phyloP scores from a whole-genome alignment of 1,140 invertebrate species.

The Neodiprion lecontei region DNA sequence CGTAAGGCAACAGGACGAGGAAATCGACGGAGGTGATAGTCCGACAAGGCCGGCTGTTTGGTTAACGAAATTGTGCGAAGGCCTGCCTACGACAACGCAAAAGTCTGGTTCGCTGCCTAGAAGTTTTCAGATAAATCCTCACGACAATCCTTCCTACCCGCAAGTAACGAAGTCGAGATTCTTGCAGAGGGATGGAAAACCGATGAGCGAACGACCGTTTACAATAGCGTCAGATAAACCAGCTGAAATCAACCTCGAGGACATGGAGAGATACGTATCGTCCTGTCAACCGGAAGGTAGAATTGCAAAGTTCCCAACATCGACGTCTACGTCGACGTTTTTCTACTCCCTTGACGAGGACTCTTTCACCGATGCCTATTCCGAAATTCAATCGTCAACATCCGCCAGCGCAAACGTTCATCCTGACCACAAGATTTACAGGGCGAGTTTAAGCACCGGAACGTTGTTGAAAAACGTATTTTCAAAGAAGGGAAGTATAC shows the following conservation, averaged over 20 bases:
- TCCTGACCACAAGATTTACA: slow-evolving; percentile 80
- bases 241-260: slow-evolving; percentile 59
- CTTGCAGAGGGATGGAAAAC: slow-evolving; percentile 56
- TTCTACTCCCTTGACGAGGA: slow-evolving; percentile 61
- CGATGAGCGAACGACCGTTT: slow-evolving; percentile 67
- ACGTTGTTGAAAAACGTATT: slow-evolving; percentile 47
- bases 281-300: slow-evolving; percentile 60
- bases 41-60: slow-evolving; percentile 68
- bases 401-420: slow-evolving; percentile 64
- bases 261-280: slow-evolving; percentile 67
- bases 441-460: slow-evolving; percentile 51
- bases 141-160: slow-evolving; percentile 29
- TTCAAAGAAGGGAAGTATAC: slow-evolving; percentile 49
- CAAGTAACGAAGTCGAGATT: slow-evolving; percentile 51
- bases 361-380: slow-evolving; percentile 59
- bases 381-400: slow-evolving; percentile 51
- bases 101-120: slow-evolving; percentile 81
- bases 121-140: slow-evolving; percentile 67
- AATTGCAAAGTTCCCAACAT: slow-evolving; percentile 57
- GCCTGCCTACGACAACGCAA: slow-evolving; percentile 59
- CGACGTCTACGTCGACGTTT: slow-evolving; percentile 45
- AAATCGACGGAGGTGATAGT: slow-evolving; percentile 48
- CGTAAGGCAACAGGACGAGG: slow-evolving; percentile 35
- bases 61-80: slow-evolving; percentile 67
- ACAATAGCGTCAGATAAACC: slow-evolving; percentile 73